These are phyloP conservation scores for Narcine bancroftii DNA, from an alignment of 2,113 vertebrate genomes.

Conservation along the genomic window DNA sequence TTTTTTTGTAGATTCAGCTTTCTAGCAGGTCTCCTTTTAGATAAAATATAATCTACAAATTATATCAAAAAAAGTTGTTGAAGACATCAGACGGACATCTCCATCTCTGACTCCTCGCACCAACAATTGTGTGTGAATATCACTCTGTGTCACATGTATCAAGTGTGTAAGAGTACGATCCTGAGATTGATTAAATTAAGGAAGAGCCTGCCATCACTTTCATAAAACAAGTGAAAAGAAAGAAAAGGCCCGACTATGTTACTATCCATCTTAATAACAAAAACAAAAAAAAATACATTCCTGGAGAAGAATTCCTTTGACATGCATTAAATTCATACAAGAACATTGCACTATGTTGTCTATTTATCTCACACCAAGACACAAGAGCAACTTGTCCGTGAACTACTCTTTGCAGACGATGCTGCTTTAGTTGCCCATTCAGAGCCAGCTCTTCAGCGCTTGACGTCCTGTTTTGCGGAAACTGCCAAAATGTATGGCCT, in stretches of 20 bases:
- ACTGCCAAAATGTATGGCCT: too few relatives aligned
- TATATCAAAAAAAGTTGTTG: not conserved
- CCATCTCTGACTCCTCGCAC: not conserved
- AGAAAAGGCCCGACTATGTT: not conserved
- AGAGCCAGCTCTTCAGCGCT: too few relatives aligned
- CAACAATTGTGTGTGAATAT: not conserved
- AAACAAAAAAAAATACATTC: not conserved
- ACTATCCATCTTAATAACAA: not conserved
- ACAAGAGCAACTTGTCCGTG: too few relatives aligned
- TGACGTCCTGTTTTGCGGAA: too few relatives aligned
- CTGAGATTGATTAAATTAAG: not conserved
- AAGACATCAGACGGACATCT: not conserved
- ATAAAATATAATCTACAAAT: not conserved
- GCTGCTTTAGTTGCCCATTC: too few relatives aligned
- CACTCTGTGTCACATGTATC: not conserved
- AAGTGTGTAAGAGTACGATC: not conserved
- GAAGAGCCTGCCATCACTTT: not conserved
- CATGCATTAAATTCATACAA: not conserved
- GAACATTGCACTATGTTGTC: not conserved
- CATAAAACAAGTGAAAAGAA: not conserved
- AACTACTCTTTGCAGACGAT: too few relatives aligned
- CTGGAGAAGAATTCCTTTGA: not conserved
- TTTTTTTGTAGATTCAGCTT: not conserved
- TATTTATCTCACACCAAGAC: too few relatives aligned
- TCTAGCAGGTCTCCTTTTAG: not conserved